Percentiles rank a stretch among this genome's conserved stretches.
These are phyloP conservation scores for Muricea muricata DNA, from an alignment of 92 coral and sea anemone genomes.

Conservation along the genomic window DNA sequence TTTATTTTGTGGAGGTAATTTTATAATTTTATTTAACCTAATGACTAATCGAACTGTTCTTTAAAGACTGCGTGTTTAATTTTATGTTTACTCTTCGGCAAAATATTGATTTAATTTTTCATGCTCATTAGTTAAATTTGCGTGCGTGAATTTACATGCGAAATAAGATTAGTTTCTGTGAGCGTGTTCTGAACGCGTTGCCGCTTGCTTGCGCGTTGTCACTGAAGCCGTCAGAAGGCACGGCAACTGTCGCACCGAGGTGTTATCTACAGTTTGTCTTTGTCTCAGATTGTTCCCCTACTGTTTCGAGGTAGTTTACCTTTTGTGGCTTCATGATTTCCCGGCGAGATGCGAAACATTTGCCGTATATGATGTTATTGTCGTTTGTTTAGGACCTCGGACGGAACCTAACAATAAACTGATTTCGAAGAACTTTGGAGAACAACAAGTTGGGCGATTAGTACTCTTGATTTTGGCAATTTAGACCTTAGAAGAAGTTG, in stretches of 20 bases:
- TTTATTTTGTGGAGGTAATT: not conserved
- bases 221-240: slow-evolving; percentile 2
- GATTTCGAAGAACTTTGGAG: too few relatives aligned
- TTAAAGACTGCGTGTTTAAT: not conserved
- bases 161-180: slow-evolving; percentile 11
- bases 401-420: not conserved
- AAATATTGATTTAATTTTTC: slow-evolving; percentile 17
- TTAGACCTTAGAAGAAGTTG: too few relatives aligned
- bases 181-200: not conserved
- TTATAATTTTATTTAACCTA: not conserved
- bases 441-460: not conserved
- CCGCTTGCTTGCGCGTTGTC: slow-evolving; percentile 1
- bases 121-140: slow-evolving; percentile 27
- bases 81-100: slow-evolving; percentile 10
- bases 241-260: not conserved
- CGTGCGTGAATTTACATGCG: slow-evolving; percentile 1
- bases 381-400: not conserved
- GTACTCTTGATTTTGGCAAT: too few relatives aligned
- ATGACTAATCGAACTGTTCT: not conserved
- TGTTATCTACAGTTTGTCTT: not conserved
- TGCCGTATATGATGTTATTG: not conserved
- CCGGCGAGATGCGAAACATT: not conserved
- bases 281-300: not conserved
- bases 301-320: not conserved
- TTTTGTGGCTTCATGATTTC: not conserved